These are phyloP conservation scores for Drosophila pachea DNA, from an alignment of 1,140 invertebrate genomes.

Conservation along the genomic window DNA sequence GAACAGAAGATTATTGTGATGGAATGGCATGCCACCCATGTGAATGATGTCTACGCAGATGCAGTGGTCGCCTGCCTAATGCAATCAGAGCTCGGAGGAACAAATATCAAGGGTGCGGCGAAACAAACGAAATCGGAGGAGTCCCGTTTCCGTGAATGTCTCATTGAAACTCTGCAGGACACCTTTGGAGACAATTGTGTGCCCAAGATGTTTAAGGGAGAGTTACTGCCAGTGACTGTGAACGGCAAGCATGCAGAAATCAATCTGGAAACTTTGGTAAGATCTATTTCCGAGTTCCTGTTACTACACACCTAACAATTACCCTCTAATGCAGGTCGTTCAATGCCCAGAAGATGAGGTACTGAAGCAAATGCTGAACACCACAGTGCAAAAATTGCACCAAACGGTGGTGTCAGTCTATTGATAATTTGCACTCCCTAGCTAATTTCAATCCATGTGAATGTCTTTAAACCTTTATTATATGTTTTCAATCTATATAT, in stretches of 20 bases:
- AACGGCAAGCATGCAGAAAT: conserved; percentile 92
- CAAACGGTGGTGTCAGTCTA: conserved; percentile 84
- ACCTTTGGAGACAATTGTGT: conserved; percentile 97
- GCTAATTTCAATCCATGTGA: conserved; percentile 36
- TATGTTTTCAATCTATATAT: conserved; percentile 32
- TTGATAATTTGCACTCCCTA: conserved; percentile 20
- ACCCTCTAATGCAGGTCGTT: conserved; percentile 83
- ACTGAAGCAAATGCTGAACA: conserved; percentile 91
- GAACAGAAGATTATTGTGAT: conserved; percentile 91
- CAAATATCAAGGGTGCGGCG: conserved; percentile 82
- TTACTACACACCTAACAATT: neutral
- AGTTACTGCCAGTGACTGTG: conserved; percentile 91
- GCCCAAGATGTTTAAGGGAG: conserved; percentile 96
- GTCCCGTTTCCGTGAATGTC: conserved; percentile 95
- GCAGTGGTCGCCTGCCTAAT: conserved; percentile 91
- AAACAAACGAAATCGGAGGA: conserved; percentile 85
- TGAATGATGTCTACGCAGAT: conserved; percentile 99
- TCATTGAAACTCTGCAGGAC: conserved; percentile 94
- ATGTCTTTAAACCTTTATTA: conserved; percentile 45
- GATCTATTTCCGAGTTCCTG: conserved; percentile 20
- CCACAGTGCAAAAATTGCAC: conserved; percentile 91
- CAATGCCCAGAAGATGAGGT: conserved; percentile 88
- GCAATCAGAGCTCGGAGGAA: conserved; percentile 86
- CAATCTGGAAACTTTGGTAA: conserved; percentile 89
- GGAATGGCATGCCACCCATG: conserved; percentile 96